Conservation (phyloP, 2,797 vertebrate genomes). For the Gymnoscopelus microlampas region DNA sequence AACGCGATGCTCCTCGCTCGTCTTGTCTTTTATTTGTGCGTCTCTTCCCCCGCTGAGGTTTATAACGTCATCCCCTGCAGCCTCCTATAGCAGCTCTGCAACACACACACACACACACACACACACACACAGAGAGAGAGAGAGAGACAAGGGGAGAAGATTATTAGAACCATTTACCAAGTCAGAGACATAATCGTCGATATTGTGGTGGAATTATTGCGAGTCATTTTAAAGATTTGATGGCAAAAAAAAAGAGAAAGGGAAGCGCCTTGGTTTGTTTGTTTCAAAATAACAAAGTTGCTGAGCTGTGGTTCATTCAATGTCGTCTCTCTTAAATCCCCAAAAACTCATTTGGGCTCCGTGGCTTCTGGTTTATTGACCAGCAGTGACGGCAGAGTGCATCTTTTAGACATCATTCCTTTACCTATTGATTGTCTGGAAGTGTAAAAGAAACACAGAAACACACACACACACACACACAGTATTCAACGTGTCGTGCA, state of each 20-base stretch:
- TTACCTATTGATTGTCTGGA: conserved; percentile 63
- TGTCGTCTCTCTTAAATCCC: conserved; percentile 16
- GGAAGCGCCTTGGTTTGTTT: conserved; percentile 44
- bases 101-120: too few relatives aligned
- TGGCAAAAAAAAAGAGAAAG: not conserved
- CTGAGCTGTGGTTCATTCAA: too few relatives aligned
- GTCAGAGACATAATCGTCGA: conserved; percentile 40
- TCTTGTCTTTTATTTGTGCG: conserved; percentile 25
- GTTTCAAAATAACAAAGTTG: conserved; percentile 36
- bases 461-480: conserved; percentile 7
- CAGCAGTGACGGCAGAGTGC: conserved; percentile 55
- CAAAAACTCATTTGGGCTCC: conserved; percentile 53
- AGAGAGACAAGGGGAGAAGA: conserved; percentile 41
- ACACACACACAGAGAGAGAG: not conserved
- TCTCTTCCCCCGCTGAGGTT: conserved; percentile 38
- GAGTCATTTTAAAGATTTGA: conserved; percentile 26
- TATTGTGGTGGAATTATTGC: conserved; percentile 30
- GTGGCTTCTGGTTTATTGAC: conserved; percentile 70
- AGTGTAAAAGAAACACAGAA: conserved; percentile 58
- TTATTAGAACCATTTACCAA: conserved; percentile 30
- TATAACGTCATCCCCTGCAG: conserved; percentile 65
- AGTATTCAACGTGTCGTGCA: too few relatives aligned
- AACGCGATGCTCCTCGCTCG: conserved; percentile 28
- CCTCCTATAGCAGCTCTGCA: conserved; percentile 46
- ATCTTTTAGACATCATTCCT: conserved; percentile 69